Percentiles rank a stretch among this genome's conserved stretches.
phyloP scores from a whole-genome alignment of 1,140 invertebrate species.

The Thaumetopoea pityocampa region DNA sequence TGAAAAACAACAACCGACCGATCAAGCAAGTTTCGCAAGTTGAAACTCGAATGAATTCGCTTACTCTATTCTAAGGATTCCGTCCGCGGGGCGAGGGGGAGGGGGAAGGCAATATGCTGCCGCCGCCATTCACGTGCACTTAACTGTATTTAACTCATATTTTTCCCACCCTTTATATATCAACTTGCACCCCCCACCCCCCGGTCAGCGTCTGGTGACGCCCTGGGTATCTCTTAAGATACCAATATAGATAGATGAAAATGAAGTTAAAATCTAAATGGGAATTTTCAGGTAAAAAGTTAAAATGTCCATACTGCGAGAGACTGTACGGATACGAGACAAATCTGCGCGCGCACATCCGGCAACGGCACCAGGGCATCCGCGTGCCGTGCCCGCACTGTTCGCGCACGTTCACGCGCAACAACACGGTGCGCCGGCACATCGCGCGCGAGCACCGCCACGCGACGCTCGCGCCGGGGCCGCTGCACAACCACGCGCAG shows the following conservation, averaged over 20 bases:
- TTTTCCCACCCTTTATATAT: too few relatives aligned
- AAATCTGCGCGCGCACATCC: constrained; percentile 91
- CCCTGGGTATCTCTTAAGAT: constrained; percentile 1
- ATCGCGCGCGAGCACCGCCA: constrained; percentile 91
- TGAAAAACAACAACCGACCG: too few relatives aligned
- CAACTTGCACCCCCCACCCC: too few relatives aligned
- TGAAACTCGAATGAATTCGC: too few relatives aligned
- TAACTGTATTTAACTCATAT: too few relatives aligned
- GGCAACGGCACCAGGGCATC: constrained; percentile 92
- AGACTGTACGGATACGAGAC: constrained; percentile 95
- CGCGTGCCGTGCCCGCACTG: constrained; percentile 92
- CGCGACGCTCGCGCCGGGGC: constrained; percentile 79
- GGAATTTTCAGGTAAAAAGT: constrained; percentile 84
- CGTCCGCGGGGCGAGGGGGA: too few relatives aligned
- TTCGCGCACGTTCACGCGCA: constrained; percentile 92
- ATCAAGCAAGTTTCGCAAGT: too few relatives aligned
- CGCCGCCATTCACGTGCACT: too few relatives aligned
- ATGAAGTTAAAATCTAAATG: constrained; percentile 2
- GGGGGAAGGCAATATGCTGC: too few relatives aligned
- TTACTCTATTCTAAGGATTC: too few relatives aligned
- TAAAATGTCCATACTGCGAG: constrained; percentile 94
- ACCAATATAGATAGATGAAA: not conserved
- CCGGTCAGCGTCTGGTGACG: too few relatives aligned
- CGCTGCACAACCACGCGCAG: constrained; percentile 77
- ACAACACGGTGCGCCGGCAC: constrained; percentile 92